phyloP scores from a whole-genome alignment of 1,140 invertebrate species.

The Daktulosphaira vitifoliae region DNA sequence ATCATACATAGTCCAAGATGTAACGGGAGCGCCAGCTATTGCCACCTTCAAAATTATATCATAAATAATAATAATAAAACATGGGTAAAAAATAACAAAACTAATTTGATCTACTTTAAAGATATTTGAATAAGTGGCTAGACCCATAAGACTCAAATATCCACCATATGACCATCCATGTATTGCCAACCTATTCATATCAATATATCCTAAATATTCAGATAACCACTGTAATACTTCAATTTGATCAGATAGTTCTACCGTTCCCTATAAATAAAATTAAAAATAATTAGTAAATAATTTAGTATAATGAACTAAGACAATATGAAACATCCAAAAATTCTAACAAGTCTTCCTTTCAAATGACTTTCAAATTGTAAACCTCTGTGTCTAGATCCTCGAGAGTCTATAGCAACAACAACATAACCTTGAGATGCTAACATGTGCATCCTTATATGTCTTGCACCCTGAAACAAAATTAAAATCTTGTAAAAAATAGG shows the following conservation, averaged over 20 bases:
- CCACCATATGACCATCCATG: constrained; percentile 98
- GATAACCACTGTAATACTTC: constrained; percentile 86
- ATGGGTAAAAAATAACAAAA: constrained; percentile 7
- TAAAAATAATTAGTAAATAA: background rate
- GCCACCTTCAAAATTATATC: constrained; percentile 51
- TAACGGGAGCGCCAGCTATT: constrained; percentile 94
- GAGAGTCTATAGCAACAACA: constrained; percentile 88
- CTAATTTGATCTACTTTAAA: constrained; percentile 58
- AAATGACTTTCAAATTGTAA: constrained; percentile 85
- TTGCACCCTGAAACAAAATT: constrained; percentile 57
- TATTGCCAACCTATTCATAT: constrained; percentile 84
- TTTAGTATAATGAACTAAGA: background rate
- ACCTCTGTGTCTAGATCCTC: constrained; percentile 88
- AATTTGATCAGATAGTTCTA: constrained; percentile 93
- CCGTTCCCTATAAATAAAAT: constrained; percentile 60
- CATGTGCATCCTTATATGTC: constrained; percentile 89
- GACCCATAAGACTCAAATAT: constrained; percentile 75
- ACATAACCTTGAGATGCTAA: constrained; percentile 92
- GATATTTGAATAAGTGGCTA: constrained; percentile 70
- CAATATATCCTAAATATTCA: constrained; percentile 75
- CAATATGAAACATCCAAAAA: background rate
- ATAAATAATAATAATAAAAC: constrained; percentile 34
- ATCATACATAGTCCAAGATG: constrained; percentile 88
- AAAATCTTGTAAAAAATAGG: constrained; percentile 9
- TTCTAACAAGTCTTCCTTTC: constrained; percentile 65